Evolutionary conservation across 2,113 vertebrate species (phyloP).

Genomic region (Arvicanthis niloticus): DNA sequence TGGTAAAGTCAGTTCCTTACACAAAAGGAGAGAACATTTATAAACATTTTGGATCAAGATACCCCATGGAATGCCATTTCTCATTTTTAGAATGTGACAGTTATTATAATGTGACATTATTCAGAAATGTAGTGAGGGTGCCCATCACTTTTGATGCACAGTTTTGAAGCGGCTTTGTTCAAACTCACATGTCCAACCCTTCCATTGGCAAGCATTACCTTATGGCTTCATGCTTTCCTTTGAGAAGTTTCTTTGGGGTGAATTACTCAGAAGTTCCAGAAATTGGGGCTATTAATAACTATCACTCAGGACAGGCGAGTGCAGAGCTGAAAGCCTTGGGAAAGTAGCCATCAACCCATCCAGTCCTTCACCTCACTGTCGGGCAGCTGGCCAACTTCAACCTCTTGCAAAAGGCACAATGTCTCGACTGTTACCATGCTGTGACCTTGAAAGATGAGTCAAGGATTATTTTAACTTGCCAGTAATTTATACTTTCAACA

Average conservation of each 20-base stretch:
- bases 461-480: not conserved
- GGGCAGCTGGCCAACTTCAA: not conserved
- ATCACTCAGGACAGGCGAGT: not conserved
- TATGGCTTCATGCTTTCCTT: not conserved
- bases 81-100: not conserved
- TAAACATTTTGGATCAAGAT: not conserved
- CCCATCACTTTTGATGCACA: not conserved
- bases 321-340: not conserved
- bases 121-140: not conserved
- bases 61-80: not conserved
- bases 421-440: not conserved
- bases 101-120: no score
- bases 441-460: not conserved
- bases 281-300: conserved; percentile 62
- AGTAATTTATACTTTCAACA: not conserved
- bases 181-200: not conserved
- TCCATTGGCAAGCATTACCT: not conserved
- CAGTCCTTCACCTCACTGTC: not conserved
- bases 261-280: conserved; percentile 50
- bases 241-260: conserved; percentile 46
- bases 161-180: not conserved
- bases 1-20: not conserved
- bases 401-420: not conserved
- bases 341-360: not conserved
- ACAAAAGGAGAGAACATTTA: not conserved